Evolutionary conservation across 2,797 vertebrate species (phyloP).

Genomic region (Aythya fuligula): DNA sequence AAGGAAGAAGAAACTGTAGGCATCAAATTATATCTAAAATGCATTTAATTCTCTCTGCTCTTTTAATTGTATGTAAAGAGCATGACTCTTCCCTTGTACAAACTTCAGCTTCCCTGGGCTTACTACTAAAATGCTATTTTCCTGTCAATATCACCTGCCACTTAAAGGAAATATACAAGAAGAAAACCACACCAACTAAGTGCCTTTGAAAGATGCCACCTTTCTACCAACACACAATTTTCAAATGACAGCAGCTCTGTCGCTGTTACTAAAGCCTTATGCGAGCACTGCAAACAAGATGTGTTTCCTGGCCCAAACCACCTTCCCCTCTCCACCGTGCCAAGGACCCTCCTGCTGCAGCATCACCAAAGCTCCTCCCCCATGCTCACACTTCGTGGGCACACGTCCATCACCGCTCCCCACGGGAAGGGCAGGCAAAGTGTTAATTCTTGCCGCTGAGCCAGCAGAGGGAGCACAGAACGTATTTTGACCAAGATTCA

Average conservation of each 20-base stretch:
- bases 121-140: conserved; percentile 30
- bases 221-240: conserved; percentile 34
- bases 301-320: conserved; percentile 29
- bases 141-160: neutral
- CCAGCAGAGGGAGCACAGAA: conserved; percentile 58
- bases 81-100: neutral
- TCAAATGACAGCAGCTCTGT: conserved; percentile 30
- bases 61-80: conserved; percentile 25
- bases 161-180: neutral
- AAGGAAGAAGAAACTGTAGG: conserved; percentile 46
- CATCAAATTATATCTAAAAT: conserved; percentile 67
- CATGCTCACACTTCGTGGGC: neutral
- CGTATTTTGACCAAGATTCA: neutral
- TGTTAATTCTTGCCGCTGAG: neutral
- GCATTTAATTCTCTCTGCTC: conserved; percentile 50
- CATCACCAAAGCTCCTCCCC: conserved; percentile 9
- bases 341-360: conserved; percentile 9
- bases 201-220: conserved; percentile 26
- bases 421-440: neutral
- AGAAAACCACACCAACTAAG: neutral
- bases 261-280: conserved; percentile 40
- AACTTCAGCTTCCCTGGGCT: conserved; percentile 26
- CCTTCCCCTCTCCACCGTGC: neutral
- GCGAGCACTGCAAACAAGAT: neutral
- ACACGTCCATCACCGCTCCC: neutral